Percentiles rank a stretch among this genome's conserved stretches.
phyloP scores from a whole-genome alignment of 2,113 vertebrate genomes.

The Heterotilapia buettikoferi region DNA sequence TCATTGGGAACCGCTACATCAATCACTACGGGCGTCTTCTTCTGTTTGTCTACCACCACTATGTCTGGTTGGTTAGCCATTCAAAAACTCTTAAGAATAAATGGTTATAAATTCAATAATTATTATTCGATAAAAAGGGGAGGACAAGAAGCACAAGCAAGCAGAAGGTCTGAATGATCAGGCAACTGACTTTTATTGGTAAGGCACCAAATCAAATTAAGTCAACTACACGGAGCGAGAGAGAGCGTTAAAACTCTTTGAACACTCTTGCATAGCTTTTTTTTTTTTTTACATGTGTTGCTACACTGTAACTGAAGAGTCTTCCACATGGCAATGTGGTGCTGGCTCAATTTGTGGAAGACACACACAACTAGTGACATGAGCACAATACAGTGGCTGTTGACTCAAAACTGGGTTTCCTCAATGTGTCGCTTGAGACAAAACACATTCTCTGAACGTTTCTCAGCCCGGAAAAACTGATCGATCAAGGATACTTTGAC shows the following conservation, averaged over 20 bases:
- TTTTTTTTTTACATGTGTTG: background rate
- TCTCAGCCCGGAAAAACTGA: fast-evolving
- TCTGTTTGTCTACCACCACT: fast-evolving
- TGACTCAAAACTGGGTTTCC: too few species aligned
- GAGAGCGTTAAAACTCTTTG: background rate
- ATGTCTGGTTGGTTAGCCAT: background rate
- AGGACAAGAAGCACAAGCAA: background rate
- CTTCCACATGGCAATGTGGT: background rate
- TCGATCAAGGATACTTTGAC: background rate
- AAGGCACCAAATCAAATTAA: background rate
- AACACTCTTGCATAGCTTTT: background rate
- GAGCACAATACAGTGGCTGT: background rate
- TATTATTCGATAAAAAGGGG: background rate
- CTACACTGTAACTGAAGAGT: background rate
- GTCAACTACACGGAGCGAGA: background rate
- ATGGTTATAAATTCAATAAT: background rate
- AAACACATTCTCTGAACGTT: background rate
- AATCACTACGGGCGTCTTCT: background rate
- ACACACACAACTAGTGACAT: background rate
- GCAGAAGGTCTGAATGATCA: background rate
- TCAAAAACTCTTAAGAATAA: fast-evolving
- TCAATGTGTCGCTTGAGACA: background rate
- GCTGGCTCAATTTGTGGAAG: background rate
- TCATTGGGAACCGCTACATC: background rate
- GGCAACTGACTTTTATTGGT: background rate